Evolutionary conservation across 2,888 invertebrate species (phyloP), one percentile per base, ranked within the genome.

Genomic region (Cephus rjabovi): DNA sequence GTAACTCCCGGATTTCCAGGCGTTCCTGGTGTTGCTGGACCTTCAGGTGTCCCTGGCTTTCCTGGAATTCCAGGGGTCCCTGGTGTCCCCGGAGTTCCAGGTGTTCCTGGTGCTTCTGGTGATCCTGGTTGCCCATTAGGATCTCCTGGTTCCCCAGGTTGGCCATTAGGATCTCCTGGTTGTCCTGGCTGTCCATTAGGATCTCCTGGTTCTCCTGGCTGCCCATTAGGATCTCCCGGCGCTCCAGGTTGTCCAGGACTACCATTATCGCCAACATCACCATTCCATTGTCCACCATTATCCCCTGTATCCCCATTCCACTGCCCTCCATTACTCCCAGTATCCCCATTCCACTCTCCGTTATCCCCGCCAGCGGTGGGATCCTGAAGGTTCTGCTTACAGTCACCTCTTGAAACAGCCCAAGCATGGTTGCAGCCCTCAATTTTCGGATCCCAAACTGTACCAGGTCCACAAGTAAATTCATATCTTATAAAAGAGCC

Each of bases 391-490:
- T 76, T 76, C 34, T 71, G 75, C 12, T 75, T 75, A 75, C 86
- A 86, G 68, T 86, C 86, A 76, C 84, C 83, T 73, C 89, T 85
- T 11, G 86, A 83, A 34, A 90, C 91, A 15, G 90, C 91, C 89
- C 91, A 92, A 79, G 92, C 92, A 84, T 94, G 93, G 87, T 93
- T 93, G 84, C 95, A 95, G 0, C 92, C 92, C 84, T 93, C 92
- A 77, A 93, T 92, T 69, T 93, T 90, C 82, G 93, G 92, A 88
- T 94, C 93, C 94, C 94, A 94, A 69, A 94, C 92, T 0, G 94
- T 94, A 73, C 93, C 94, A 34, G 92, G 92, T 0, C 93, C 93
- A 83, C 94, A 94, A 11, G 90, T 91, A 81, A 93, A 94, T 12
- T 93, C 92, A 77, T 93, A 92, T 80, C 90, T 92, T 35, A 88